Percentiles rank a stretch among this genome's conserved stretches.
phyloP scores from a whole-genome alignment of 2,888 invertebrate genomes.

The Cerastis leucographa region DNA sequence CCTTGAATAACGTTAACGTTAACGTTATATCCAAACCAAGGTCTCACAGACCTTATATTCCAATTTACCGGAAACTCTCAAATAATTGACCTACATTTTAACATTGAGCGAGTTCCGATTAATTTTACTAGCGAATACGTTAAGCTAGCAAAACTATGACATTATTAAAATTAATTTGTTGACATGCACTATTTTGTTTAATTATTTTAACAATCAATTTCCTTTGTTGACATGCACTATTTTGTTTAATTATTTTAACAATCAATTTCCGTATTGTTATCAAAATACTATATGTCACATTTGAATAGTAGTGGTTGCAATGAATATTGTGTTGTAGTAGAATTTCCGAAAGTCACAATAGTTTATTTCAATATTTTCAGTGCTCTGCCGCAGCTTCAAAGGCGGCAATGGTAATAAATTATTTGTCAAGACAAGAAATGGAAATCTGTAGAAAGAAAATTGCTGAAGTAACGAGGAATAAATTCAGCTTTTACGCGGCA shows the following conservation, averaged over 20 bases:
- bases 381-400: constrained; percentile 10
- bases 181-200: constrained; percentile 28
- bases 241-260: constrained; percentile 39
- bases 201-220: constrained; percentile 47
- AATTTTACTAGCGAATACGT: constrained; percentile 25
- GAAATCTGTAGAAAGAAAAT: constrained; percentile 45
- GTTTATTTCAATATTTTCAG: constrained; percentile 40
- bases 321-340: constrained; percentile 18
- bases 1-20: constrained; percentile 27
- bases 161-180: constrained; percentile 21
- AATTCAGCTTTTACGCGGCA: constrained; percentile 44
- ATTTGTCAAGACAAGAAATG: constrained; percentile 52
- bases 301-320: constrained; percentile 3
- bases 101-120: constrained; percentile 38
- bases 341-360: constrained; percentile 24
- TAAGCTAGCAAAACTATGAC: constrained; percentile 34
- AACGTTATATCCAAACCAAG: constrained; percentile 30
- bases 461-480: constrained; percentile 50
- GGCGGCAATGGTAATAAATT: constrained; percentile 41
- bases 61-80: constrained; percentile 41
- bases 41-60: constrained; percentile 47
- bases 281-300: constrained; percentile 18
- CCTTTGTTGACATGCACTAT: constrained; percentile 29
- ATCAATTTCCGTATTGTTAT: constrained; percentile 32
- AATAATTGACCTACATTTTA: constrained; percentile 57